A percentile compares a stretch with the other conserved stretches of the same genome.
Conservation (phyloP, 2,113 vertebrate genomes). For the Leptosomus discolor region DNA sequence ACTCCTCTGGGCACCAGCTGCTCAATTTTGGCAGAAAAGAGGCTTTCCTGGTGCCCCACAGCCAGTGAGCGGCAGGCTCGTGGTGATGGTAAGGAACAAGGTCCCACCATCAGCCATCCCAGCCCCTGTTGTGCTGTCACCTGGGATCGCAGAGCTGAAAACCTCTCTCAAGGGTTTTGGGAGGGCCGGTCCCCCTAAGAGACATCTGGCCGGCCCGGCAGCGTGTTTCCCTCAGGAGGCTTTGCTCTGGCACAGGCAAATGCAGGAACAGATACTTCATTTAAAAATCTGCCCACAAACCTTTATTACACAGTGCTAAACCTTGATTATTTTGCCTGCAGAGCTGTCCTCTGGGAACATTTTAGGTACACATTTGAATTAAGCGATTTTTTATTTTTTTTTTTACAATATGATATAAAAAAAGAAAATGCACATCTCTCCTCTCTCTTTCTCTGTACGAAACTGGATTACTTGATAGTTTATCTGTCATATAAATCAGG, state of each 20-base stretch:
- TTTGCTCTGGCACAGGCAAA: neutral
- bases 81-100: fast-evolving
- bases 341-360: constrained; percentile 20
- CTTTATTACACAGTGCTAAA: neutral
- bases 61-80: fast-evolving
- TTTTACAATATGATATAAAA: constrained; percentile 43
- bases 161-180: neutral
- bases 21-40: neutral
- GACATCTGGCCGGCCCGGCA: neutral
- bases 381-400: constrained; percentile 12
- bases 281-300: constrained; percentile 1
- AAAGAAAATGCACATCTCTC: constrained; percentile 9
- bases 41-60: no score
- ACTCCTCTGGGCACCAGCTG: neutral
- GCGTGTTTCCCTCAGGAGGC: neutral
- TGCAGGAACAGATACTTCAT: neutral
- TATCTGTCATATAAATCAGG: constrained; percentile 73
- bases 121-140: neutral
- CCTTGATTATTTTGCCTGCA: constrained; percentile 13
- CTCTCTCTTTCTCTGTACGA: constrained; percentile 7
- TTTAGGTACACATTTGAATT: constrained; percentile 52
- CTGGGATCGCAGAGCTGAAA: neutral
- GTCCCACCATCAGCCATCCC: no score
- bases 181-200: neutral
- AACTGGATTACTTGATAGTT: constrained; percentile 63